Evolutionary conservation across 2,113 vertebrate genomes (phyloP).

Genomic region (Panthera tigris): DNA sequence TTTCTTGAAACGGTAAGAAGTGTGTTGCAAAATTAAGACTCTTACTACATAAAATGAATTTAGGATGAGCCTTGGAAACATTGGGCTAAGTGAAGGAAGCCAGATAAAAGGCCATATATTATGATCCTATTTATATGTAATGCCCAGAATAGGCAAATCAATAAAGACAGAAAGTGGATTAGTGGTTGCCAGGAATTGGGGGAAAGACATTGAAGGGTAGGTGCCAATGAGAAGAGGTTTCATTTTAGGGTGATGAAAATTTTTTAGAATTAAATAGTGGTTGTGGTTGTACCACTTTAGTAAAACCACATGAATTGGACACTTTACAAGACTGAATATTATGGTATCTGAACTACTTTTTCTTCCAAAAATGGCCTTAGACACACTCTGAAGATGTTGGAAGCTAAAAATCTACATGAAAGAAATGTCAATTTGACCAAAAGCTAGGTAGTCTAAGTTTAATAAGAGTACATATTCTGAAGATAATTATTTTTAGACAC

Average conservation of each 20-base stretch:
- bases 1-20: not conserved
- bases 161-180: not conserved
- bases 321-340: not conserved
- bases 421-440: not conserved
- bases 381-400: not conserved
- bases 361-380: not conserved
- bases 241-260: not conserved
- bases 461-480: not conserved
- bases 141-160: not conserved
- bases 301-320: not conserved
- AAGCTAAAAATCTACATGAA: not conserved
- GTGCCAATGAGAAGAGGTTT: not conserved
- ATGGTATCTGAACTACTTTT: not conserved
- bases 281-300: not conserved
- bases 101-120: not conserved
- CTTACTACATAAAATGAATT: not conserved
- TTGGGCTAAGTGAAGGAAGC: not conserved
- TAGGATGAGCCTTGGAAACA: not conserved
- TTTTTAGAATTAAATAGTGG: not conserved
- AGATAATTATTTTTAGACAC: not conserved
- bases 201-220: accelerated
- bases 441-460: not conserved
- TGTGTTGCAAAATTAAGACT: not conserved
- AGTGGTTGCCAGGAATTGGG: not conserved
- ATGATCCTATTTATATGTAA: not conserved